Conservation (phyloP, 2,797 vertebrate genomes). For the Cygnus olor region DNA sequence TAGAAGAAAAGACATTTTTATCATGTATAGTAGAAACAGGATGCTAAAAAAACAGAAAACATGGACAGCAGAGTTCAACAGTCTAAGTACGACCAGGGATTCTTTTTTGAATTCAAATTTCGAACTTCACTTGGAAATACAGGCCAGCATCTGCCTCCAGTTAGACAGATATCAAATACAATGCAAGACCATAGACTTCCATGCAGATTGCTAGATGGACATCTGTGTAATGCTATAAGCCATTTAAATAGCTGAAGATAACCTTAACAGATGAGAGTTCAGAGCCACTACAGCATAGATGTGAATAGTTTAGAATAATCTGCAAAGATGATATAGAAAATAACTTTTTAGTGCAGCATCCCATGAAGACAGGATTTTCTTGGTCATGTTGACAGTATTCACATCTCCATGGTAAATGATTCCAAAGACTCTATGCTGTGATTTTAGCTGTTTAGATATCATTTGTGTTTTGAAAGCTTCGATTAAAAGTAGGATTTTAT, state of each 20-base stretch:
- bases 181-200: rapidly evolving
- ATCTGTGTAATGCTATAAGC: neutral
- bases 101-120: neutral
- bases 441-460: neutral
- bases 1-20: neutral
- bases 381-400: neutral
- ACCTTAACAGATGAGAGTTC: neutral
- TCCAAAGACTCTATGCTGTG: neutral
- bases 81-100: neutral
- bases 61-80: neutral
- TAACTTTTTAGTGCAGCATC: neutral
- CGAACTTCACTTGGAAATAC: neutral
- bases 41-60: neutral
- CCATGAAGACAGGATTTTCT: neutral
- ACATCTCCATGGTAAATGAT: neutral
- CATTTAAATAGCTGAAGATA: neutral
- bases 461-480: neutral
- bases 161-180: neutral
- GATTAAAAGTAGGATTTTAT: neutral
- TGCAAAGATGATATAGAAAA: neutral
- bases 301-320: neutral
- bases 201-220: neutral
- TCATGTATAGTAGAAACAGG: neutral
- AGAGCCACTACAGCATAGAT: neutral
- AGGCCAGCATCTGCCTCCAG: neutral